Conservation (phyloP, 1,140 invertebrate genomes). For the Tetramorium alpestre region DNA sequence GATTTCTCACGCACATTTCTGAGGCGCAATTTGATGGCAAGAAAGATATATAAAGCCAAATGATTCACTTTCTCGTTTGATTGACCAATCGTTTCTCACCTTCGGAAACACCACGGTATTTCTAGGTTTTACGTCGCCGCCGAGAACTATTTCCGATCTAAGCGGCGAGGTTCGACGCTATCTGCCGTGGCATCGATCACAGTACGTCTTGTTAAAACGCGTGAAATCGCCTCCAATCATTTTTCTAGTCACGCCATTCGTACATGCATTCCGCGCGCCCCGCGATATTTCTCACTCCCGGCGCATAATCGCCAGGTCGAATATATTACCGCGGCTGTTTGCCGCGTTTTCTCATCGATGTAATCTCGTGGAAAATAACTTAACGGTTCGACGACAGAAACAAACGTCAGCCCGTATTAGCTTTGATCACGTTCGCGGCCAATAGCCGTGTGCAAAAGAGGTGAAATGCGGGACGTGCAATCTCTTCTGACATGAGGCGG, state of each 20-base stretch:
- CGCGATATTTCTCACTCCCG: slow-evolving; percentile 12
- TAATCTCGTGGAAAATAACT: slow-evolving; percentile 38
- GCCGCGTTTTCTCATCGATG: neutral
- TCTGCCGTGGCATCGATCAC: slow-evolving; percentile 48
- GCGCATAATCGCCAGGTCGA: slow-evolving; percentile 22
- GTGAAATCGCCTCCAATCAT: slow-evolving; percentile 56
- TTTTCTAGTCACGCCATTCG: slow-evolving; percentile 55
- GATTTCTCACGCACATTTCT: neutral
- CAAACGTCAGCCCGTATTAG: slow-evolving; percentile 49
- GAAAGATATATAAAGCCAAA: slow-evolving; percentile 16
- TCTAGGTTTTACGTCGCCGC: slow-evolving; percentile 31
- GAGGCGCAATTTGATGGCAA: neutral
- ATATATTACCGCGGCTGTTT: slow-evolving; percentile 18
- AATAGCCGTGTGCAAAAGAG: slow-evolving; percentile 29
- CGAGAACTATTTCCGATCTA: slow-evolving; percentile 49
- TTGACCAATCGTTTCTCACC: slow-evolving; percentile 24
- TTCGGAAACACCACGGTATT: slow-evolving; percentile 6
- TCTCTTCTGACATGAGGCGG: slow-evolving; percentile 51
- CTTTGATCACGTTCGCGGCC: slow-evolving; percentile 46
- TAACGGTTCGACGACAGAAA: slow-evolving; percentile 30
- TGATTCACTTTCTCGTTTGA: slow-evolving; percentile 14
- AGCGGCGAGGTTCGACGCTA: slow-evolving; percentile 40
- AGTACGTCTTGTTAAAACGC: slow-evolving; percentile 53
- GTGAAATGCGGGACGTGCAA: slow-evolving; percentile 28
- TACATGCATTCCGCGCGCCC: slow-evolving; percentile 17